Evolutionary conservation across 2,797 vertebrate species (phyloP).

Genomic region (Iguana delicatissima): DNA sequence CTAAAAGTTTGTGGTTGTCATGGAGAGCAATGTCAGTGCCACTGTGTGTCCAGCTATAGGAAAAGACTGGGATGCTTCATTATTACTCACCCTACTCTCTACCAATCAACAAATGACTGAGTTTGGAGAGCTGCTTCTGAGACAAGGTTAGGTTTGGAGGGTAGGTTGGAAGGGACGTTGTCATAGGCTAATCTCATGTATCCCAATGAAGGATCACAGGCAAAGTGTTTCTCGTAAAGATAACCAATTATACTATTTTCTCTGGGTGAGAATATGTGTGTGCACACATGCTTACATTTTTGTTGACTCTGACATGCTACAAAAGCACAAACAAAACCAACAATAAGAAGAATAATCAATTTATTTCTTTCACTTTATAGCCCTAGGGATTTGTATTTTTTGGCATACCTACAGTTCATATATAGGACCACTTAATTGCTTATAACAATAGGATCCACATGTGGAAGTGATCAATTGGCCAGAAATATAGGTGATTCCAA

Average conservation of each 20-base stretch:
- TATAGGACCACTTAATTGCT: not conserved
- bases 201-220: no score
- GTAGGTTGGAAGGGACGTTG: no score
- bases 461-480: not conserved
- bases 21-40: no score
- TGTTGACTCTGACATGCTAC: not conserved
- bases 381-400: not conserved
- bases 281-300: not conserved
- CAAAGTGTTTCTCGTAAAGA: not conserved
- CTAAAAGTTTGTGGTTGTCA: no score
- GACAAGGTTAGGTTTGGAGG: no score
- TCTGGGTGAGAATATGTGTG: not conserved
- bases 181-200: no score
- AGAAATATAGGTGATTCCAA: not conserved
- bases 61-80: no score
- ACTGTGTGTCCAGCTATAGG: no score
- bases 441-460: conserved; percentile 8
- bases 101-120: no score
- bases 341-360: not conserved
- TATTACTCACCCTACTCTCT: no score
- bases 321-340: not conserved
- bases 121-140: no score
- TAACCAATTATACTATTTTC: not conserved
- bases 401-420: no score
- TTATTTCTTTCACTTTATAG: not conserved